Evolutionary conservation across 2,888 invertebrate genomes (phyloP).

Genomic region (Phortica okadai): DNA sequence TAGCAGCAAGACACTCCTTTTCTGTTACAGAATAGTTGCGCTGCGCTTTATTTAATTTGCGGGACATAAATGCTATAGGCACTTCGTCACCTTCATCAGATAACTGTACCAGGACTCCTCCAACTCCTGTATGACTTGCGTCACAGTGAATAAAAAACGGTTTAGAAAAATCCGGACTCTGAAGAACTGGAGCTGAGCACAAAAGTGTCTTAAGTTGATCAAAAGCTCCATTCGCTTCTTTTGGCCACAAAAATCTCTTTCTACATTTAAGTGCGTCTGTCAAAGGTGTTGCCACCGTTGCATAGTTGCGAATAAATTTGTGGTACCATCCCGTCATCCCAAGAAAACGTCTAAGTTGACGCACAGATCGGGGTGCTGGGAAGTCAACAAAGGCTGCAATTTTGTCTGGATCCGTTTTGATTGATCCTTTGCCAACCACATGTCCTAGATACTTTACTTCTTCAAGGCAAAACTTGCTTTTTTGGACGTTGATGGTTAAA

Average conservation of each 20-base stretch:
- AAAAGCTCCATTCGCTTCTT: too few relatives aligned
- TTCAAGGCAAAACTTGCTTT: conserved; percentile 24
- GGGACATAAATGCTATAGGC: conserved; percentile 6
- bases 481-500: too few relatives aligned
- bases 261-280: too few relatives aligned
- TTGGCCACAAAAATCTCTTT: too few relatives aligned
- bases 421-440: conserved; percentile 34
- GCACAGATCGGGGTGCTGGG: conserved; percentile 23
- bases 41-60: conserved; percentile 35
- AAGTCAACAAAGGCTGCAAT: conserved; percentile 21
- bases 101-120: too few relatives aligned
- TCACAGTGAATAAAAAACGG: too few relatives aligned
- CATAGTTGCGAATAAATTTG: too few relatives aligned
- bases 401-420: conserved; percentile 35
- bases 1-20: conserved; percentile 39
- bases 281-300: too few relatives aligned
- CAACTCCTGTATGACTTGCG: too few relatives aligned
- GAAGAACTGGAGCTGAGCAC: too few relatives aligned
- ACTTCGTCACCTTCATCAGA: conserved; percentile 14
- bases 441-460: conserved; percentile 34
- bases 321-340: conserved; percentile 36
- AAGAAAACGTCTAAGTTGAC: conserved; percentile 33
- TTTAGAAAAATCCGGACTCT: too few relatives aligned
- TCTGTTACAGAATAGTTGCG: conserved; percentile 38
- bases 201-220: too few relatives aligned